phyloP scores from a whole-genome alignment of 2,888 invertebrate species.

The Kryphioiulus occultus region DNA sequence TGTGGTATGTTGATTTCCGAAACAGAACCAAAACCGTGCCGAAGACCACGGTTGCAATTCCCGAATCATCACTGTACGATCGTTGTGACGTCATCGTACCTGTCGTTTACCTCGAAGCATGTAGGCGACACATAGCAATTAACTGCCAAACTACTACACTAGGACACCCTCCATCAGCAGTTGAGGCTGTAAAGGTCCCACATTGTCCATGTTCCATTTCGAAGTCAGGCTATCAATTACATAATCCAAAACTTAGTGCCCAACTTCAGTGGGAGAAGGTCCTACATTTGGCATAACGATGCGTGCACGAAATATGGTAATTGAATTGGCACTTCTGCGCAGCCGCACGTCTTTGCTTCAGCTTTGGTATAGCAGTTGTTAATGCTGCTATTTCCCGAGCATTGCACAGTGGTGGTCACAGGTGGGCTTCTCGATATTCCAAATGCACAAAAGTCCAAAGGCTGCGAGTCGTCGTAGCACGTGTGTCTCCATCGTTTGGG shows the following conservation, averaged over 20 bases:
- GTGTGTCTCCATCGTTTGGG: conserved; percentile 9
- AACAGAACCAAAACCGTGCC: too few relatives aligned
- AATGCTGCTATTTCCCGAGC: neutral
- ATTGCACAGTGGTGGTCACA: neutral
- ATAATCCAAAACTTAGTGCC: neutral
- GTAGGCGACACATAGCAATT: too few relatives aligned
- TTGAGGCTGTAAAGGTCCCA: neutral
- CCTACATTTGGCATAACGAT: neutral
- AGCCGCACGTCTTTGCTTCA: neutral
- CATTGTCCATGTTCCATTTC: neutral
- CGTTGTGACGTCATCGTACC: neutral
- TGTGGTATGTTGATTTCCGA: too few relatives aligned
- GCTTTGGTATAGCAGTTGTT: neutral
- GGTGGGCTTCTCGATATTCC: neutral
- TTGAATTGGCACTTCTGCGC: neutral
- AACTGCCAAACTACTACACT: too few relatives aligned
- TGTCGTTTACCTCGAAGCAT: neutral
- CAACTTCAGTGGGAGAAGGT: neutral
- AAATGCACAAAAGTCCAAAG: neutral
- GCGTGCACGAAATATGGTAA: neutral
- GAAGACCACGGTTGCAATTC: too few relatives aligned
- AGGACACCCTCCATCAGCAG: neutral
- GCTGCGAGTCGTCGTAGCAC: neutral
- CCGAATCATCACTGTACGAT: neutral
- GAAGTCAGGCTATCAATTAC: neutral